A percentile compares a stretch with the other conserved stretches of the same genome.
These are phyloP conservation scores for Catharus ustulatus DNA, from an alignment of 2,797 vertebrate species.

Conservation along the genomic window DNA sequence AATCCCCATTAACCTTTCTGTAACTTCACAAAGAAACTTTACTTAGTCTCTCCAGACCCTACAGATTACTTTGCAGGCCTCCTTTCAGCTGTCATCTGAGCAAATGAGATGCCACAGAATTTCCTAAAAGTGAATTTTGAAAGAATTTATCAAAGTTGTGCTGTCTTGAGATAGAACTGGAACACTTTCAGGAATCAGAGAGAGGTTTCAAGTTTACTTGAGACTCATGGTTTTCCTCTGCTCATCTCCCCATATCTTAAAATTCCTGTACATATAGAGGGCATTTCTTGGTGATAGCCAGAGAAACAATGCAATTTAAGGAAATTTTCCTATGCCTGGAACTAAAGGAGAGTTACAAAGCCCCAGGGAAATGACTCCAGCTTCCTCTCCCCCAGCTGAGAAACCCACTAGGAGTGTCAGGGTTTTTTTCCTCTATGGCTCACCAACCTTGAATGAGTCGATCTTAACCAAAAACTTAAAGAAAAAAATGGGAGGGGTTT, in stretches of 20 bases:
- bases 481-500: background rate
- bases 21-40: background rate
- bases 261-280: background rate
- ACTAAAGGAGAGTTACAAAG: background rate
- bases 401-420: background rate
- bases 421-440: rapidly evolving
- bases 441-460: background rate
- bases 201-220: background rate
- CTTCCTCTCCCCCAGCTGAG: background rate
- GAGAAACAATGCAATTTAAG: background rate
- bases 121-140: background rate
- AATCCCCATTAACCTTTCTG: background rate
- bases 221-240: background rate
- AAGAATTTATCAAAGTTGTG: background rate
- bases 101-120: background rate
- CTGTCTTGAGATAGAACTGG: background rate
- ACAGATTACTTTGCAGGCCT: background rate
- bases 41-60: background rate
- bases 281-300: background rate
- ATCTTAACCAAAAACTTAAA: background rate
- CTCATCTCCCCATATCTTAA: background rate
- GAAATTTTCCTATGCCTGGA: background rate
- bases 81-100: background rate
- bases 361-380: background rate
- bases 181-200: background rate